A percentile compares a stretch with the other conserved stretches of the same genome.
phyloP scores from a whole-genome alignment of 2,888 invertebrate genomes.

The Drosophila melanocephala region DNA sequence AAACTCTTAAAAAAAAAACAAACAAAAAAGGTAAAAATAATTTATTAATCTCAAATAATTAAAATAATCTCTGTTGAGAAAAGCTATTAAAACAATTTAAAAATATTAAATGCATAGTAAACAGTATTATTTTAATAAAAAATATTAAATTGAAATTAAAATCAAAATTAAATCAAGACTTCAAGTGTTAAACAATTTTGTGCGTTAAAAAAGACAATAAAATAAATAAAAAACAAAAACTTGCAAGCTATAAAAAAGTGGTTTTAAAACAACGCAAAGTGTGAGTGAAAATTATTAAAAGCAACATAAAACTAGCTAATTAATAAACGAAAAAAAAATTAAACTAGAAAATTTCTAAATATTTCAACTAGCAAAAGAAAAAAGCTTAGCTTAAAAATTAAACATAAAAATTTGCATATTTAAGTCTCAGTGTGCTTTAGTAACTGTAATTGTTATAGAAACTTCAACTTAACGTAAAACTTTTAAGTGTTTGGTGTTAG shows the following conservation, averaged over 20 bases:
- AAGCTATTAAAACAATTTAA: constrained; percentile 18
- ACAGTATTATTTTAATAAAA: constrained; percentile 58
- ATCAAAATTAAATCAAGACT: constrained; percentile 31
- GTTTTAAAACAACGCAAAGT: constrained; percentile 34
- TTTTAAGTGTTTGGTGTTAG: constrained; percentile 62
- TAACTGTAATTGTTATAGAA: constrained; percentile 41
- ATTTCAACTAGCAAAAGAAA: constrained; percentile 28
- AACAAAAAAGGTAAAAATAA: background rate
- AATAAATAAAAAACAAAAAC: constrained; percentile 12
- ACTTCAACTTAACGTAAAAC: constrained; percentile 33
- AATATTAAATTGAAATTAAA: constrained; percentile 6
- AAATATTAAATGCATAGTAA: constrained; percentile 7
- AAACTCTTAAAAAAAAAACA: constrained; percentile 20
- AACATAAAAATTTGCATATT: constrained; percentile 36
- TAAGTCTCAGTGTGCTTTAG: constrained; percentile 54
- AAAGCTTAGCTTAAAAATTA: constrained; percentile 57
- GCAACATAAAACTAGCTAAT: constrained; percentile 31
- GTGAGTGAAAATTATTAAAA: constrained; percentile 40
- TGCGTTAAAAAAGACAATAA: constrained; percentile 37
- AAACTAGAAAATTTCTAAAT: constrained; percentile 38
- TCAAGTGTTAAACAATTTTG: constrained; percentile 23
- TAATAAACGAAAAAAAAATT: constrained; percentile 4
- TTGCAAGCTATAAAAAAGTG: background rate
- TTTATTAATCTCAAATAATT: constrained; percentile 2
- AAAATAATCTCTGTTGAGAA: constrained; percentile 20